Conservation (phyloP, 2,113 vertebrate species). For the Aptenodytes patagonicus region DNA sequence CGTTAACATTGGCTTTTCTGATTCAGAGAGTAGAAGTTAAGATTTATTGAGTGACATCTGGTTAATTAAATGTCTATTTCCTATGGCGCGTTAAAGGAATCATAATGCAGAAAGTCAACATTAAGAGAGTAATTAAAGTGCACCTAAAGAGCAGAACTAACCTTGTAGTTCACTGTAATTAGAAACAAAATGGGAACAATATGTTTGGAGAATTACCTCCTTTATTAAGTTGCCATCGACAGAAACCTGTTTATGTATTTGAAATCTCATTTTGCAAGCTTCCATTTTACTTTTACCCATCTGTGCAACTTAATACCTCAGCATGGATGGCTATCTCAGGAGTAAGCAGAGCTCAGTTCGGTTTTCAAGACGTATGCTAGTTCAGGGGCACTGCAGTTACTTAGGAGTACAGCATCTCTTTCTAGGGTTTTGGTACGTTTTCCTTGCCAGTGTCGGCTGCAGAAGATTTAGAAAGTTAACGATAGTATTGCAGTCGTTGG, state of each 20-base stretch:
- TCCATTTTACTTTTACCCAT: conserved; percentile 40
- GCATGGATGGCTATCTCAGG: not conserved
- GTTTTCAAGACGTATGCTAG: not conserved
- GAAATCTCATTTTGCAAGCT: conserved; percentile 54
- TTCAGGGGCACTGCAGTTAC: not conserved
- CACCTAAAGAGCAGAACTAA: conserved; percentile 68
- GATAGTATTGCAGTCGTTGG: not conserved
- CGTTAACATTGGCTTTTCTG: conserved; percentile 41
- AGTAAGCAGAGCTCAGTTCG: not conserved
- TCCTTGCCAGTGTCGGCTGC: not conserved
- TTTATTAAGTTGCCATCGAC: conserved; percentile 62
- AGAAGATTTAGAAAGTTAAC: not conserved
- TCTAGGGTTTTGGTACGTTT: not conserved
- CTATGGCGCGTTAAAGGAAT: conserved; percentile 60
- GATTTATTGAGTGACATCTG: conserved; percentile 77
- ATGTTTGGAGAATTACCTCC: conserved; percentile 63
- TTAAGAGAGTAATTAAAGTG: conserved; percentile 72
- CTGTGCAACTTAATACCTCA: conserved; percentile 23
- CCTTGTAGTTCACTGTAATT: conserved; percentile 73
- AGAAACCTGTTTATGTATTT: conserved; percentile 57
- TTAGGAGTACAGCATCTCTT: not conserved
- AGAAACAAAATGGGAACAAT: conserved; percentile 72
- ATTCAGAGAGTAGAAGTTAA: conserved; percentile 61
- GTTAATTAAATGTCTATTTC: conserved; percentile 78
- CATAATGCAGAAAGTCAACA: conserved; percentile 74